phyloP scores from a whole-genome alignment of 2,888 invertebrate genomes.

The Scaptomyza cyrtandrae region DNA sequence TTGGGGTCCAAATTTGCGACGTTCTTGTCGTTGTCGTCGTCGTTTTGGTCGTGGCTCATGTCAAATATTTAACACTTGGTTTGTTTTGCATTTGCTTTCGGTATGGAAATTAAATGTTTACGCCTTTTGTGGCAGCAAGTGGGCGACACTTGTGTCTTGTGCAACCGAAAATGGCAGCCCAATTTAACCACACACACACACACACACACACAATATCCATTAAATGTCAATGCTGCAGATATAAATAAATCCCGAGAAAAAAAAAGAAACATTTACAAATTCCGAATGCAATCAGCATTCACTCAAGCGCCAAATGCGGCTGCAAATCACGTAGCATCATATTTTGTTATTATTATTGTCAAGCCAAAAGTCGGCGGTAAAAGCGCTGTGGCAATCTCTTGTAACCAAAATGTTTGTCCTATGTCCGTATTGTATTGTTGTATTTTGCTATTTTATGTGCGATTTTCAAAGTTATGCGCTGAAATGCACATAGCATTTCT shows the following conservation, averaged over 20 bases:
- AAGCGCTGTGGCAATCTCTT: conserved; percentile 38
- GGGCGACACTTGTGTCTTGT: conserved; percentile 51
- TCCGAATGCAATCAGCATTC: conserved; percentile 58
- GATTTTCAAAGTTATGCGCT: conserved; percentile 77
- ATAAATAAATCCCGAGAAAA: conserved; percentile 30
- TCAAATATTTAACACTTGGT: conserved; percentile 78
- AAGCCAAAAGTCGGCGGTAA: conserved; percentile 52
- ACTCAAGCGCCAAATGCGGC: conserved; percentile 67
- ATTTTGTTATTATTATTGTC: conserved; percentile 74
- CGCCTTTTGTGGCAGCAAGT: conserved; percentile 76
- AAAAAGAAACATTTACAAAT: conserved; percentile 8
- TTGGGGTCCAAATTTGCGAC: conserved; percentile 53
- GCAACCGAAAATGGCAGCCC: conserved; percentile 57
- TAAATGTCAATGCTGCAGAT: conserved; percentile 18
- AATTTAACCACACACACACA: conserved; percentile 37
- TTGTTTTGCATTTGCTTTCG: conserved; percentile 41
- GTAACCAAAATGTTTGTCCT: conserved; percentile 4
- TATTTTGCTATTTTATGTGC: conserved; percentile 39
- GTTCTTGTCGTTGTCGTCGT: conserved; percentile 5
- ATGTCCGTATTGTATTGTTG: conserved; percentile 16
- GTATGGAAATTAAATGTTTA: conserved; percentile 78
- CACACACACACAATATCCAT: not conserved
- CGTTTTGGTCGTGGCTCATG: conserved; percentile 53
- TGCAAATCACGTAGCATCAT: conserved; percentile 76
- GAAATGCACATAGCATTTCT: conserved; percentile 22